These are phyloP conservation scores for Papilio aristodemus DNA, from an alignment of 1,140 invertebrate genomes.

Conservation along the genomic window DNA sequence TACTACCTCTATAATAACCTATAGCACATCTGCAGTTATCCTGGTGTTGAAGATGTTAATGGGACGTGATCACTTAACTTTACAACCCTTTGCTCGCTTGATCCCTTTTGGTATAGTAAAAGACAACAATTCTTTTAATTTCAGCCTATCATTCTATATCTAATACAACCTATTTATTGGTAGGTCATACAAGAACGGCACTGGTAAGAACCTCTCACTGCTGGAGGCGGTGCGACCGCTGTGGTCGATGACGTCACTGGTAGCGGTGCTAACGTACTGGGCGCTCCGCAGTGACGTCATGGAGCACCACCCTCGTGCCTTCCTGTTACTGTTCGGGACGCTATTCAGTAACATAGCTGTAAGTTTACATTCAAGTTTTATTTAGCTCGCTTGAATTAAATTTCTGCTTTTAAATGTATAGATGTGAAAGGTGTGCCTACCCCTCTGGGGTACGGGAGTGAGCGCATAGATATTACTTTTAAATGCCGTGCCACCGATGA, in stretches of 20 bases:
- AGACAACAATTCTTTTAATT: no score
- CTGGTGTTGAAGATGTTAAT: no score
- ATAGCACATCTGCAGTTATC: no score
- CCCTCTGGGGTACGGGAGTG: no score
- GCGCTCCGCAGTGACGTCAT: slow-evolving; percentile 86
- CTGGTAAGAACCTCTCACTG: slow-evolving; percentile 90
- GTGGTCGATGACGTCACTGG: slow-evolving; percentile 86
- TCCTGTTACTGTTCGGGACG: slow-evolving; percentile 92
- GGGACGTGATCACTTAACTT: no score
- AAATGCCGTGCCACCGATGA: no score
- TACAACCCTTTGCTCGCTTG: no score
- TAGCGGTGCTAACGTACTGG: slow-evolving; percentile 86
- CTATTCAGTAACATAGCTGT: slow-evolving; percentile 97
- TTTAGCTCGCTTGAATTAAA: slow-evolving; percentile 24
- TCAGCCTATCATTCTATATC: no score
- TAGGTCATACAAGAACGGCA: slow-evolving; percentile 88
- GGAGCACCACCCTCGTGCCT: slow-evolving; percentile 85
- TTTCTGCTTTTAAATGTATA: slow-evolving; percentile 8
- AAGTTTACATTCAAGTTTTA: slow-evolving; percentile 78
- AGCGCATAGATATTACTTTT: no score
- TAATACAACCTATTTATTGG: slow-evolving; percentile 40
- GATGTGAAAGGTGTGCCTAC: no score
- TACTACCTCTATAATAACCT: no score
- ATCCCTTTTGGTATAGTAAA: no score
- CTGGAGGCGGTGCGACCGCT: slow-evolving; percentile 90